These are phyloP conservation scores for Drosophila emarginata DNA, from an alignment of 2,888 invertebrate species.

Conservation along the genomic window DNA sequence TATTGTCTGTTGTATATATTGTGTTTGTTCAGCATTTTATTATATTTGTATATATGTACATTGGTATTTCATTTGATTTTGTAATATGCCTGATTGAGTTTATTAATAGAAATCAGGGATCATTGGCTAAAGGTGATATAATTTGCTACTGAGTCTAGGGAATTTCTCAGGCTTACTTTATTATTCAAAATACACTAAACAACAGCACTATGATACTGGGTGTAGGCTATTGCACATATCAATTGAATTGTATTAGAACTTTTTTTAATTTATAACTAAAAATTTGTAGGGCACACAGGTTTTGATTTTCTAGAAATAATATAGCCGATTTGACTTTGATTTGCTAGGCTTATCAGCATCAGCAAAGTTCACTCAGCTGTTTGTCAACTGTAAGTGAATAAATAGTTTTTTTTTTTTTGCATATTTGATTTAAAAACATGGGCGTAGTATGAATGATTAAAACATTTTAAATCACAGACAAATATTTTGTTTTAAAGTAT, in stretches of 20 bases:
- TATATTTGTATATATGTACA: neutral
- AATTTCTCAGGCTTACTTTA: constrained; percentile 30
- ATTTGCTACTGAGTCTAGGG: constrained; percentile 13
- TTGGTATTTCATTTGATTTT: constrained; percentile 27
- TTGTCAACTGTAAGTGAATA: constrained; percentile 11
- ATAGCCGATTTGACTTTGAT: constrained; percentile 27
- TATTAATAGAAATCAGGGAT: constrained; percentile 15
- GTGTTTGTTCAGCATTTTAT: constrained; percentile 13
- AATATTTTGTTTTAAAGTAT: too few species aligned
- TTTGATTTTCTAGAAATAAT: constrained; percentile 9
- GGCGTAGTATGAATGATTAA: neutral
- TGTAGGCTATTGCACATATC: neutral
- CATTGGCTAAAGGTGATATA: neutral
- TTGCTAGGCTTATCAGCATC: constrained; percentile 34
- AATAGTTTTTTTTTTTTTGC: constrained; percentile 27
- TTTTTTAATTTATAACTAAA: neutral
- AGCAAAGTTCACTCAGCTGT: constrained; percentile 44
- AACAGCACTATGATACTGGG: neutral
- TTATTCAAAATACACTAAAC: constrained; percentile 10
- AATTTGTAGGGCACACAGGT: neutral
- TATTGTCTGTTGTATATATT: neutral
- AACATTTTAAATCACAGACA: too few species aligned
- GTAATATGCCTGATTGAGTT: constrained; percentile 13
- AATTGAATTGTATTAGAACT: neutral
- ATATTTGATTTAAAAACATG: neutral